A percentile compares a stretch with the other conserved stretches of the same genome.
Evolutionary conservation across 2,113 vertebrate species (phyloP).

Genomic region (Pseudolaguvia tuberculata): DNA sequence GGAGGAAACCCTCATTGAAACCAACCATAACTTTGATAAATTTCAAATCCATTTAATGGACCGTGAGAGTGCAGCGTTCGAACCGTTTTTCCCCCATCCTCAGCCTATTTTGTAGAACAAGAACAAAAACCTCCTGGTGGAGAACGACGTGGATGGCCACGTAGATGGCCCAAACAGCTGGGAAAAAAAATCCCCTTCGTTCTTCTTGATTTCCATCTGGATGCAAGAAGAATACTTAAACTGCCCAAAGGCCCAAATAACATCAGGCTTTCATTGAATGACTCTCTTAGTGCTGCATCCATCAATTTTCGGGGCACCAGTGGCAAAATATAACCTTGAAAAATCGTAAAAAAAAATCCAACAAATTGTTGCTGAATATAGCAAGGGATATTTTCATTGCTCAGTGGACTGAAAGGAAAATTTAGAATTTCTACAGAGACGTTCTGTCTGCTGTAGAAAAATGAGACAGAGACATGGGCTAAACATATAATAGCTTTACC

Average conservation of each 20-base stretch:
- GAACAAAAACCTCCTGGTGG: neutral
- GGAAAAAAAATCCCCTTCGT: neutral
- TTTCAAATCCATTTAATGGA: too few relatives aligned
- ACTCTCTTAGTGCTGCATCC: constrained; percentile 31
- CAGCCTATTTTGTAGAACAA: too few relatives aligned
- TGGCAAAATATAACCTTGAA: constrained; percentile 38
- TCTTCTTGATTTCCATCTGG: neutral
- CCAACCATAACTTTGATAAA: too few relatives aligned
- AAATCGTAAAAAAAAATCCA: neutral
- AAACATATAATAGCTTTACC: too few relatives aligned
- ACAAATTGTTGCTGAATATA: constrained; percentile 35
- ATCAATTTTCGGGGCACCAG: constrained; percentile 28
- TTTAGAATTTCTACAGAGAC: too few relatives aligned
- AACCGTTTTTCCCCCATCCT: neutral
- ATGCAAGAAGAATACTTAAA: neutral
- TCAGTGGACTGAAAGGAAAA: constrained; percentile 24
- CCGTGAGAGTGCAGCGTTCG: too few relatives aligned
- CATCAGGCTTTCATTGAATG: constrained; percentile 13
- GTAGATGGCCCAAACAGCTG: neutral
- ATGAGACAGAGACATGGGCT: too few relatives aligned
- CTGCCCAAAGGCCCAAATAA: neutral
- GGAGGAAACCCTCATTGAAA: too few relatives aligned
- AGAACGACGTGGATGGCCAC: neutral
- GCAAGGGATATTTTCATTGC: constrained; percentile 11
- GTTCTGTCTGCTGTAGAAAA: too few relatives aligned